Conservation (phyloP, 2,888 invertebrate species). For the Agrilus biguttatus region DNA sequence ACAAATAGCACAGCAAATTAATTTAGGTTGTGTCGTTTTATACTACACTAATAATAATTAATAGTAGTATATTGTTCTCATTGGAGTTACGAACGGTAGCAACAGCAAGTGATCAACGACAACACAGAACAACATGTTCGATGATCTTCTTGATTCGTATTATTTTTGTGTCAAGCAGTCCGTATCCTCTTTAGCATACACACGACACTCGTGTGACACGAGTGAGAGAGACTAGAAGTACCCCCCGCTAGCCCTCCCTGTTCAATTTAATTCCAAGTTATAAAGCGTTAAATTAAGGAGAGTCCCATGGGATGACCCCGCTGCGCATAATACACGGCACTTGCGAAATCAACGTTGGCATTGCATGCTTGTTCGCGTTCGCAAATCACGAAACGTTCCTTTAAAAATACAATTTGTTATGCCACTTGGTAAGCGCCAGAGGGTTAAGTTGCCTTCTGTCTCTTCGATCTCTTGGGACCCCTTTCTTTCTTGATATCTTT, state of each 20-base stretch:
- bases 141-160: constrained; percentile 4
- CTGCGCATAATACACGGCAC: constrained; percentile 14
- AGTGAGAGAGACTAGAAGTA: constrained; percentile 2
- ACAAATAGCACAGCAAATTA: too few relatives aligned
- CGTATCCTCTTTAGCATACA: constrained; percentile 22
- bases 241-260: constrained; percentile 10
- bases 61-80: too few relatives aligned
- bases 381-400: constrained; percentile 17
- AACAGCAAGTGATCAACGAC: too few relatives aligned
- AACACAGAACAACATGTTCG: too few relatives aligned
- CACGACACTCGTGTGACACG: constrained; percentile 24
- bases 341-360: constrained; percentile 17
- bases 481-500: too few relatives aligned
- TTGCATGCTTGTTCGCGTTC: constrained; percentile 12
- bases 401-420: constrained; percentile 15
- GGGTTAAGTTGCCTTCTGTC: constrained; percentile 5
- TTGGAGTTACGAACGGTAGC: too few relatives aligned
- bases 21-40: too few relatives aligned
- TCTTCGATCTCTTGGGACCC: too few relatives aligned
- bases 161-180: constrained; percentile 13
- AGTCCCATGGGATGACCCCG: constrained; percentile 22
- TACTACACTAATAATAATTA: too few relatives aligned
- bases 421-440: constrained; percentile 2
- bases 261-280: constrained; percentile 32
- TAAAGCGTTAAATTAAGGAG: constrained; percentile 32